A percentile compares a stretch with the other conserved stretches of the same genome.
phyloP scores from a whole-genome alignment of 2,888 invertebrate species.

The Drosophila dives region DNA sequence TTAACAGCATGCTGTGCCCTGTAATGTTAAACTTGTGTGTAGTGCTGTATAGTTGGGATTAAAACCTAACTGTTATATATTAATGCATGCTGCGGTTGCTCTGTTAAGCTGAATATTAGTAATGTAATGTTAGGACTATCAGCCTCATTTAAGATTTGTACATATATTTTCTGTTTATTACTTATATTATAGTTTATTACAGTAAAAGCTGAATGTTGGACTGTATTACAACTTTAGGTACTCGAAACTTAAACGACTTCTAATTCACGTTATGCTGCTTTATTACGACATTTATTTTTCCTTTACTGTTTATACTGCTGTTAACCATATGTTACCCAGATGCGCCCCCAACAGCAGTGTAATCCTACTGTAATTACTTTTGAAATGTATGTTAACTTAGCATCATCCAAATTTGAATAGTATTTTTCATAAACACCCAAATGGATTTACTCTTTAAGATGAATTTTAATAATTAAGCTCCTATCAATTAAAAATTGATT shows the following conservation, averaged over 20 bases:
- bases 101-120: neutral
- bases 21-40: neutral
- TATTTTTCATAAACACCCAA: neutral
- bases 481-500: neutral
- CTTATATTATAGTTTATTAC: too few relatives aligned
- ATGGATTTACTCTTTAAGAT: neutral
- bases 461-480: neutral
- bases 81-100: neutral
- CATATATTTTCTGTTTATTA: too few relatives aligned
- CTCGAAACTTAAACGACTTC: too few relatives aligned
- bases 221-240: too few relatives aligned
- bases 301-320: too few relatives aligned
- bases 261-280: too few relatives aligned
- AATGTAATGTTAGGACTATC: neutral
- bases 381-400: too few relatives aligned
- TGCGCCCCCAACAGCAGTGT: too few relatives aligned
- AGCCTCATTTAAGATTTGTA: neutral
- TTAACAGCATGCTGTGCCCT: constrained; percentile 12
- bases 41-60: neutral
- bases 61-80: neutral
- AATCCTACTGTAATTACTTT: too few relatives aligned
- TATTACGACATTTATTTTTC: too few relatives aligned
- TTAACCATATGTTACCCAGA: too few relatives aligned
- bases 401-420: neutral
- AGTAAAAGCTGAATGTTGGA: too few relatives aligned